Percentiles rank a stretch among this genome's conserved stretches.
phyloP scores from a whole-genome alignment of 2,888 invertebrate species.

The Asteroscopus sphinx region DNA sequence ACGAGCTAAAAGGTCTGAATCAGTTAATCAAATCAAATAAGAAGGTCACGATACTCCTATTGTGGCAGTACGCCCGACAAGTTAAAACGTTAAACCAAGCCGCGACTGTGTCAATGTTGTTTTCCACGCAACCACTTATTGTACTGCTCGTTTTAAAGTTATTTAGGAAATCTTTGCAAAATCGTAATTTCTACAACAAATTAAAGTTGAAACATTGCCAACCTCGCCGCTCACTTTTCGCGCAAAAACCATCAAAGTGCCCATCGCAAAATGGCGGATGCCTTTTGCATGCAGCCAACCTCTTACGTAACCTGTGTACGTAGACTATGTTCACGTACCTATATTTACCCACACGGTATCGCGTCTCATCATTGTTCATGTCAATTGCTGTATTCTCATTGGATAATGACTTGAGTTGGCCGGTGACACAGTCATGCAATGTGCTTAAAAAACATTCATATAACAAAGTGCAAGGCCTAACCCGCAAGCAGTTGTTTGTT shows the following conservation, averaged over 20 bases:
- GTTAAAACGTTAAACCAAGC: conserved; percentile 30
- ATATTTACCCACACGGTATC: conserved; percentile 69
- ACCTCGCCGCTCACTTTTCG: conserved; percentile 77
- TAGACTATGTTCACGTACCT: conserved; percentile 59
- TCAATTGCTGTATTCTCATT: conserved; percentile 78
- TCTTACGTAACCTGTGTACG: conserved; percentile 74
- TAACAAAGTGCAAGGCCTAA: conserved; percentile 73
- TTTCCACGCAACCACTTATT: conserved; percentile 61
- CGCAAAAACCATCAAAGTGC: conserved; percentile 77
- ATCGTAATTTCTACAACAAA: conserved; percentile 62
- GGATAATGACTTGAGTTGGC: conserved; percentile 71
- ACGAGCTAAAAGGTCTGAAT: conserved; percentile 19
- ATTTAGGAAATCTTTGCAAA: conserved; percentile 62
- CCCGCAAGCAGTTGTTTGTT: conserved; percentile 10
- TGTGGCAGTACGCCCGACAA: conserved; percentile 21
- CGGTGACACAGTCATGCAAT: conserved; percentile 68
- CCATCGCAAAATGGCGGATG: conserved; percentile 84
- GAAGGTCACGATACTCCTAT: conserved; percentile 41
- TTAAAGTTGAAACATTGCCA: conserved; percentile 65
- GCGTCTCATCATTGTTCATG: conserved; percentile 79
- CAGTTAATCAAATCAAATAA: conserved; percentile 32
- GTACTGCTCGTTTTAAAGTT: conserved; percentile 56
- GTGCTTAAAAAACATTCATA: conserved; percentile 70
- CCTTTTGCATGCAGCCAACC: conserved; percentile 68
- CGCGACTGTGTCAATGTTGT: conserved; percentile 35